Conservation (phyloP, 2,888 invertebrate species). For the Nemapogon koenigi region DNA sequence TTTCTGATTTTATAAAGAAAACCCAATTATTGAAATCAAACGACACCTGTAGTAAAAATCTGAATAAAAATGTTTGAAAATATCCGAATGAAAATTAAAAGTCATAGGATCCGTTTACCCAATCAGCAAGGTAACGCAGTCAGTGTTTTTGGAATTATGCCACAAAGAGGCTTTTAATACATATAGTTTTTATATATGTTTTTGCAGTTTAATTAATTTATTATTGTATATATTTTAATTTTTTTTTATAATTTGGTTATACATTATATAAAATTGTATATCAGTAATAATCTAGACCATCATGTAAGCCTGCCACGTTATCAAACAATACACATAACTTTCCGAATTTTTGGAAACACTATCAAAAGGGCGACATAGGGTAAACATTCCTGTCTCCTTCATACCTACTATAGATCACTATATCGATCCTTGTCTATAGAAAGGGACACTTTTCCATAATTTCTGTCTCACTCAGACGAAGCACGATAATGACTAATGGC, state of each 20-base stretch:
- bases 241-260: slow-evolving; percentile 3
- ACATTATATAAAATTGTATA: not conserved
- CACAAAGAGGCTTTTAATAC: too few species aligned
- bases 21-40: too few species aligned
- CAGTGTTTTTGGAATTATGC: too few species aligned
- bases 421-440: too few species aligned
- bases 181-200: too few species aligned
- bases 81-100: too few species aligned
- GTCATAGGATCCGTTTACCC: too few species aligned
- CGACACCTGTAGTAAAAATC: too few species aligned
- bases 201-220: not conserved
- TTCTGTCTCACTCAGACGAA: slow-evolving; percentile 4
- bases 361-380: slow-evolving; percentile 52
- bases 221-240: not conserved
- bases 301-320: slow-evolving; percentile 34
- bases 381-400: slow-evolving; percentile 40
- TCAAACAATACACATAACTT: slow-evolving; percentile 50
- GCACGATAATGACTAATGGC: slow-evolving; percentile 4
- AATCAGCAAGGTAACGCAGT: too few species aligned
- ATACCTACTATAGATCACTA: slow-evolving; percentile 12
- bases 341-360: slow-evolving; percentile 64
- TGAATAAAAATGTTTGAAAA: too few species aligned
- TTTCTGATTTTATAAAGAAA: too few species aligned
- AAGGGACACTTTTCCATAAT: not conserved
- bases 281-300: slow-evolving; percentile 9